Evolutionary conservation across 2,113 vertebrate genomes (phyloP).

Genomic region (Solea solea): DNA sequence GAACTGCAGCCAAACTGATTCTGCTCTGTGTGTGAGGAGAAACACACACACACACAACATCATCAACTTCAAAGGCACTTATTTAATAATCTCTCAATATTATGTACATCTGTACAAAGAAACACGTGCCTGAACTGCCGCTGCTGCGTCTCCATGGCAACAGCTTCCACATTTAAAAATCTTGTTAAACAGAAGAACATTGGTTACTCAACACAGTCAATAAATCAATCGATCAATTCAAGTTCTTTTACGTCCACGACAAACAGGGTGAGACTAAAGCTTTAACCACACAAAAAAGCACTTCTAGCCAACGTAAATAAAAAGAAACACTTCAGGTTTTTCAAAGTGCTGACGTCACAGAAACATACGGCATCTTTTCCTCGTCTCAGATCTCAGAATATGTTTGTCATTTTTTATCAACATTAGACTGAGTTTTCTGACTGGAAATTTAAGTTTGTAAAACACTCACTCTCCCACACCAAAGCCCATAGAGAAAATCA

Average conservation of each 20-base stretch:
- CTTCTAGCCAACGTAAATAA: not conserved
- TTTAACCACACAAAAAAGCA: conserved; percentile 18
- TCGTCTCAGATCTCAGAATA: no score
- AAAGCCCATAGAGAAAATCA: no score
- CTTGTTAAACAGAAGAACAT: conserved; percentile 44
- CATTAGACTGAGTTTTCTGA: no score
- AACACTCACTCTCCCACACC: no score
- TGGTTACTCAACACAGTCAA: conserved; percentile 74
- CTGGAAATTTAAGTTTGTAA: no score
- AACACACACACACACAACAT: conserved; percentile 78
- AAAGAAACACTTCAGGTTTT: no score
- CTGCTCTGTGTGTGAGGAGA: no score
- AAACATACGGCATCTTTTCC: no score
- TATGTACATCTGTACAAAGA: conserved; percentile 96
- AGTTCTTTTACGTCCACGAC: conserved; percentile 76
- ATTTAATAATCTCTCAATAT: conserved; percentile 87
- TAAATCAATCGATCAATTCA: conserved; percentile 69
- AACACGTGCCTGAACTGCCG: conserved; percentile 77
- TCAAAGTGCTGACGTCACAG: no score
- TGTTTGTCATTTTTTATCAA: no score
- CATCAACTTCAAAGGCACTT: conserved; percentile 90
- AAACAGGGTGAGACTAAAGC: not conserved
- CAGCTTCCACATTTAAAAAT: conserved; percentile 84
- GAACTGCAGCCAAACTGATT: conserved; percentile 37
- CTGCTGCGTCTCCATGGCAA: conserved; percentile 24